Percentiles rank a stretch among this genome's conserved stretches.
Evolutionary conservation across 2,888 invertebrate species (phyloP).

Genomic region (Leptinotarsa tumamoca): DNA sequence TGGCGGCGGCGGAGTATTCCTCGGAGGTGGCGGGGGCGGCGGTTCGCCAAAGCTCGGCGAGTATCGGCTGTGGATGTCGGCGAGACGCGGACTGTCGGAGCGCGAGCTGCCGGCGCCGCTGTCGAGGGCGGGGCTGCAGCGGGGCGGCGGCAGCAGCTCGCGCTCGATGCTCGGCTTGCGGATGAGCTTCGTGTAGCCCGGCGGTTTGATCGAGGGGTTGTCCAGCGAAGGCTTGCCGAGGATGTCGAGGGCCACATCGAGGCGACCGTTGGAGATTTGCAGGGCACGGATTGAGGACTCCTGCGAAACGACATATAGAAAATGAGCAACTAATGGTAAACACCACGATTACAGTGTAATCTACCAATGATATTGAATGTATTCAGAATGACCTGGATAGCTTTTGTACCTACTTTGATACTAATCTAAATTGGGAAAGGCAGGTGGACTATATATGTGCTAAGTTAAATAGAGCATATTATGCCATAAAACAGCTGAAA

Average conservation of each 20-base stretch:
- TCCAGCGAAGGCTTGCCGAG: constrained; percentile 69
- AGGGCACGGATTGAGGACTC: constrained; percentile 78
- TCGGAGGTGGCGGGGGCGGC: constrained; percentile 70
- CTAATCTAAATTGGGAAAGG: too few species aligned
- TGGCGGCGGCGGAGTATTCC: constrained; percentile 76
- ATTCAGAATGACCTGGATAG: too few species aligned
- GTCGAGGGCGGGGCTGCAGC: constrained; percentile 88
- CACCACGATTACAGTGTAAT: too few species aligned
- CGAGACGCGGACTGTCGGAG: constrained; percentile 87
- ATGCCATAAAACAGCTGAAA: too few species aligned
- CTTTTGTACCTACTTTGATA: too few species aligned
- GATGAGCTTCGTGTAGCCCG: constrained; percentile 76
- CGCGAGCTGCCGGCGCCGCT: constrained; percentile 90
- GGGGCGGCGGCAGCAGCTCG: constrained; percentile 77
- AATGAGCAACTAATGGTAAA: too few species aligned
- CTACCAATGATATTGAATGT: too few species aligned
- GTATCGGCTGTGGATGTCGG: constrained; percentile 75
- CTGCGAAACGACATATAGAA: constrained; percentile 60
- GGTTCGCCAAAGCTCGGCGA: constrained; percentile 75
- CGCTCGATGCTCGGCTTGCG: constrained; percentile 91
- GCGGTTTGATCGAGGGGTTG: constrained; percentile 32
- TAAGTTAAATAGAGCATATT: too few species aligned
- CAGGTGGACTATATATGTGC: too few species aligned
- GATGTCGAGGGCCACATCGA: constrained; percentile 78
- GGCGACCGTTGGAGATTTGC: constrained; percentile 77